Evolutionary conservation across 2,888 invertebrate species (phyloP).

Genomic region (Drosophila suboccidentalis): DNA sequence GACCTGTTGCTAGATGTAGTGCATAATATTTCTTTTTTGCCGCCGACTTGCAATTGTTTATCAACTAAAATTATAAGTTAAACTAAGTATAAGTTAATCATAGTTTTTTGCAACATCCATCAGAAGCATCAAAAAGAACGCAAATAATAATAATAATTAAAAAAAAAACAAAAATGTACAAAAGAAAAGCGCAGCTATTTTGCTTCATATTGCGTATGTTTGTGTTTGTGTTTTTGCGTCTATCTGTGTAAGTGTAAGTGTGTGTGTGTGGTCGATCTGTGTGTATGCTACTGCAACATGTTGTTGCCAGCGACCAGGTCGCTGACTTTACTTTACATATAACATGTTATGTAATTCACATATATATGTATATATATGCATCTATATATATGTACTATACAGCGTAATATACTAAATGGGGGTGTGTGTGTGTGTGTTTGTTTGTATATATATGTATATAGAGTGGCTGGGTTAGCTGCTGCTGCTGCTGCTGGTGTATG

Average conservation of each 20-base stretch:
- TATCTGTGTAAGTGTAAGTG: neutral
- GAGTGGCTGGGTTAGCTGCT: conserved; percentile 55
- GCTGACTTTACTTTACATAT: conserved; percentile 59
- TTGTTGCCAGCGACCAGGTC: conserved; percentile 55
- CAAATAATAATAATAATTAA: conserved; percentile 35
- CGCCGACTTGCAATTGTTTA: conserved; percentile 59
- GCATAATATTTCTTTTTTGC: conserved; percentile 52
- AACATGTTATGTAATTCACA: conserved; percentile 54
- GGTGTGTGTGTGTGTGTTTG: conserved; percentile 10
- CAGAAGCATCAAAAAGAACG: conserved; percentile 47
- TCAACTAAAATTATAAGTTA: conserved; percentile 74
- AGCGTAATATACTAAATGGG: conserved; percentile 50
- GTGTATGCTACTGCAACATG: conserved; percentile 58
- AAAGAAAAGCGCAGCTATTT: conserved; percentile 68
- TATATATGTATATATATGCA: conserved; percentile 16
- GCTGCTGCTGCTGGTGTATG: conserved; percentile 22
- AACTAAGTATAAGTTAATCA: conserved; percentile 61
- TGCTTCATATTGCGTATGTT: conserved; percentile 47
- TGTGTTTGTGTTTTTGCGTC: neutral
- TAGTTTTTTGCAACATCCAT: conserved; percentile 54
- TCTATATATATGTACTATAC: conserved; percentile 31
- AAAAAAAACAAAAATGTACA: conserved; percentile 73
- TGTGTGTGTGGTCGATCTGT: conserved; percentile 34
- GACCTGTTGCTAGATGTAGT: conserved; percentile 33
- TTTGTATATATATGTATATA: conserved; percentile 19